Conservation (phyloP, 2,113 vertebrate genomes). For the Panurus biarmicus region DNA sequence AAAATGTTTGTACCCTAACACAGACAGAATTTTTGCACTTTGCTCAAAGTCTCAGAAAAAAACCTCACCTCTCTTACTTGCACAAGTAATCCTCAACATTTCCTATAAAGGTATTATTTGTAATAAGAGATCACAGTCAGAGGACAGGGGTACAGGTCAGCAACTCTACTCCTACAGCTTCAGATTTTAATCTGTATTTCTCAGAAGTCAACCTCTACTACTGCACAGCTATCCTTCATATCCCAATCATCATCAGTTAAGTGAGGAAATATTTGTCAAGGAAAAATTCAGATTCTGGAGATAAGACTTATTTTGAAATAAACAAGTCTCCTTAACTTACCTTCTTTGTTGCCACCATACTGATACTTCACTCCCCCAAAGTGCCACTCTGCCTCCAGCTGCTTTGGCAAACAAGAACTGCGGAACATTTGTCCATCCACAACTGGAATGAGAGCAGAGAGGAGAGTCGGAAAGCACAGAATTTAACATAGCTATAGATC, state of each 20-base stretch:
- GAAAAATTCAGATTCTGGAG: not conserved
- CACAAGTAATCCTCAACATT: not conserved
- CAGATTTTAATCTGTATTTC: not conserved
- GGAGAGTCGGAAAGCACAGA: not conserved
- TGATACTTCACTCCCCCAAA: constrained; percentile 88
- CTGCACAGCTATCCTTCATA: not conserved
- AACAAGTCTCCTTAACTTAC: constrained; percentile 63
- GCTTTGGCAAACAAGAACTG: constrained; percentile 91
- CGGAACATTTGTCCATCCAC: constrained; percentile 69
- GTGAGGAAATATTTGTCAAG: not conserved
- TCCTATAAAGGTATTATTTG: not conserved
- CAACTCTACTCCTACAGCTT: not conserved
- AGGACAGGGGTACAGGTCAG: not conserved
- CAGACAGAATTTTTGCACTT: not conserved
- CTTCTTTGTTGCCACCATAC: constrained; percentile 89
- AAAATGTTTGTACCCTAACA: not conserved
- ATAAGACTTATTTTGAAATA: not conserved
- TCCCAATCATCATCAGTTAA: not conserved
- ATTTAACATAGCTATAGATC: not conserved
- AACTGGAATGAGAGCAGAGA: constrained; percentile 47
- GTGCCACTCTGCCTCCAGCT: constrained; percentile 85
- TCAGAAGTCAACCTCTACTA: not conserved
- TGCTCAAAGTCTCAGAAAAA: not conserved
- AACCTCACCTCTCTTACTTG: not conserved
- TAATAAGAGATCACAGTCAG: not conserved